Evolutionary conservation across 2,888 invertebrate species (phyloP), one percentile per base, ranked within the genome.

Genomic region (Ctena decussata): DNA sequence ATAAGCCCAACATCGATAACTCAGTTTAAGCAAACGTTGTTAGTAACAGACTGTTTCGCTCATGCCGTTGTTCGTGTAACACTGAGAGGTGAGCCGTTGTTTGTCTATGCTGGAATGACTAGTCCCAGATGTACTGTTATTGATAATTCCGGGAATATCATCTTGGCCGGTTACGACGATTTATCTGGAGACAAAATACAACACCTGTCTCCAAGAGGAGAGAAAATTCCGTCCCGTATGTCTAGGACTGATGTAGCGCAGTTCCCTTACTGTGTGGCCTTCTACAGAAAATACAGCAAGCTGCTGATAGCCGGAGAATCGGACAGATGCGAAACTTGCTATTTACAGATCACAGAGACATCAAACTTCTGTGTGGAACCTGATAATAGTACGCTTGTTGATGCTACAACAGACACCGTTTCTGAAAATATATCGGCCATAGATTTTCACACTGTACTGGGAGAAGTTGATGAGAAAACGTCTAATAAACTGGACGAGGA

Each of bases 51-150:
- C 35, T 65, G 35, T 18, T 65, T 65, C 21, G 65, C 65, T 3
- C 65, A 65, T 24, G 65, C 65, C 1, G 65, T 65, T 32, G 65
- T 65, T 5, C 65, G 65, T 21, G 65, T 65, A 3, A 65, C 65
- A 1, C 6, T 35, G 5, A 65, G 21, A 5, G 65, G 65, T 11
- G 65, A 65, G 35, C 65, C 65, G 12, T 35, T 65, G 35, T 65
- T 65, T 65, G 65, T 65, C 65, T 65, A 65, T 24, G 24, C 65
- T 3, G 65, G 65, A 35, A 65, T 65, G 65, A 65, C 65, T 5
- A 65, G 65, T 18, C 65, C 65, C 3, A 27, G 65, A 11, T 32
- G 65, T 35, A 65, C 65, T 8, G 35, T 65, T 18, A n/a, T 65
- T 35, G 65, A 65, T 35, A 65, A 65, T 21, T 65, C 18, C 15